Evolutionary conservation across 2,113 vertebrate genomes (phyloP).

Genomic region (Hystrix brachyura): DNA sequence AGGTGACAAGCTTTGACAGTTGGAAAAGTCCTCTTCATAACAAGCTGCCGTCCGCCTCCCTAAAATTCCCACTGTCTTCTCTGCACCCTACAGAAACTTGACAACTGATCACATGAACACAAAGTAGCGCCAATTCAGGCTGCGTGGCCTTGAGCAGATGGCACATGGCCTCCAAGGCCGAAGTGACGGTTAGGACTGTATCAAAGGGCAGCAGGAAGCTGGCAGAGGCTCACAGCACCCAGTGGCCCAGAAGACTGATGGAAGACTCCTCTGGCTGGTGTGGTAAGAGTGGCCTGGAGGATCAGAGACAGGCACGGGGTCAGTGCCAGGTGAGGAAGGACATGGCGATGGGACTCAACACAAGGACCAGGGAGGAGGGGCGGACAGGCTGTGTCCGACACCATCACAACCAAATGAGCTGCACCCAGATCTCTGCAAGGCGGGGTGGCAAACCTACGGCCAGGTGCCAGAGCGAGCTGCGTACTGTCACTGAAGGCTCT

Average conservation of each 20-base stretch:
- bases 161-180: not conserved
- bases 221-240: not conserved
- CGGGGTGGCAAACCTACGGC: too few species aligned
- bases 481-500: too few species aligned
- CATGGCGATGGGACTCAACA: not conserved
- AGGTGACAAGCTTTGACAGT: not conserved
- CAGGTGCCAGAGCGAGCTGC: too few species aligned
- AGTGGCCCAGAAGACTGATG: not conserved
- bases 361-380: not conserved
- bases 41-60: not conserved
- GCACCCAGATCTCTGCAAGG: not conserved
- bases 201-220: not conserved
- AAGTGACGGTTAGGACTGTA: not conserved
- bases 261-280: not conserved
- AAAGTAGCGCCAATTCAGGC: not conserved
- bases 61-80: not conserved
- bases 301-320: not conserved
- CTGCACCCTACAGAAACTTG: not conserved
- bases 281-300: not conserved
- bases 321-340: not conserved
- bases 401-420: not conserved
- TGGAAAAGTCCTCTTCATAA: not conserved
- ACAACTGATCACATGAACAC: fast-evolving
- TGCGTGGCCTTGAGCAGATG: too few species aligned
- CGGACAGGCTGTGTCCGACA: not conserved